A percentile compares a stretch with the other conserved stretches of the same genome.
phyloP scores from a whole-genome alignment of 2,888 invertebrate species.

The Euproctis similis region DNA sequence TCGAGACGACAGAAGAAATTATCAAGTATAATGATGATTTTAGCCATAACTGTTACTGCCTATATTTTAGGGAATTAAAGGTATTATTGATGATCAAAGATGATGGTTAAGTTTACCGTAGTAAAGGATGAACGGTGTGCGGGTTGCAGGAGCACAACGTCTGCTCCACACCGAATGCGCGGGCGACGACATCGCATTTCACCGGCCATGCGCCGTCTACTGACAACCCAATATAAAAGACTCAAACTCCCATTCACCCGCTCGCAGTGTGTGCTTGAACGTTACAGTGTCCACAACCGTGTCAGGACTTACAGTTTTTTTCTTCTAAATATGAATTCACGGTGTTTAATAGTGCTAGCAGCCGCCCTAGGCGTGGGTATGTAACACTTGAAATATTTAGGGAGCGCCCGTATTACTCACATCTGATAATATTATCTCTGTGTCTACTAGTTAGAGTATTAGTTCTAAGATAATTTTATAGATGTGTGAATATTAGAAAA shows the following conservation, averaged over 20 bases:
- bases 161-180: too few species aligned
- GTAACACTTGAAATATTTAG: conserved; percentile 72
- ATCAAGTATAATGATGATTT: too few species aligned
- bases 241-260: conserved; percentile 71
- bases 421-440: conserved; percentile 14
- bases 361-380: conserved; percentile 82
- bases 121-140: too few species aligned
- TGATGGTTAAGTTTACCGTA: too few species aligned
- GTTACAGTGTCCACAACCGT: conserved; percentile 69
- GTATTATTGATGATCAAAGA: too few species aligned
- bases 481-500: conserved; percentile 22
- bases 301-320: conserved; percentile 70
- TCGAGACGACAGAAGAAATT: too few species aligned
- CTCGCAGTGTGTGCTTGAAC: conserved; percentile 74
- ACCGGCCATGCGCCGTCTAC: conserved; percentile 53
- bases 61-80: too few species aligned
- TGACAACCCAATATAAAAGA: conserved; percentile 72
- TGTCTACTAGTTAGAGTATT: conserved; percentile 33
- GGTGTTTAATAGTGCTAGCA: conserved; percentile 77
- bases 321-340: conserved; percentile 71
- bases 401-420: too few species aligned
- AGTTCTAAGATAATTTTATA: conserved; percentile 24
- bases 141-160: conserved; percentile 27
- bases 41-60: too few species aligned
- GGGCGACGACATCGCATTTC: conserved; percentile 56